Base-by-base conservation (phyloP, 2,113 vertebrate species). In the Xiphorhynchus elegans region DNA sequence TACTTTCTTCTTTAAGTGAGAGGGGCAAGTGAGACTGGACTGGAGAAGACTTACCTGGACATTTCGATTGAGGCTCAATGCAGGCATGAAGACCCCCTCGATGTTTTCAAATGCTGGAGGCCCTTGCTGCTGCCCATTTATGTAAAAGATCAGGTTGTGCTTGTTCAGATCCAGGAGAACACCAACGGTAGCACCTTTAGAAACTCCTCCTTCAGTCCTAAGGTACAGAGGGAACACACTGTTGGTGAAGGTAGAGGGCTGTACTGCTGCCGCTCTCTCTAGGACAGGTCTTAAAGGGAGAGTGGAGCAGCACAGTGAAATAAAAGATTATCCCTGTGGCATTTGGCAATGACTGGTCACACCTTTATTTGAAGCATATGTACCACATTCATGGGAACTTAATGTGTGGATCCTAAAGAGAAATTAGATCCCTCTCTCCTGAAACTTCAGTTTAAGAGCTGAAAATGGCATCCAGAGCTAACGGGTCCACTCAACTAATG, bases 61-160 rank as follows among this genome's bases (percentile, higher is more conserved):
- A 0, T 99, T 99, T 90, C 99, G 98, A 95, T 99, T 99, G 98
- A 99, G 99, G 98, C 99, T 99, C 89, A 99, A 76, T 1, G 99
- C 99, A 8, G 99, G 99, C 97, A 99, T 99, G 92, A 99, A 99
- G 86, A 99, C 99, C 0, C 99, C 99, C 0, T 99, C 99, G 59
- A 99, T 87, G 56, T 98, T 99, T 94, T 99, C 98, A 74, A 99
- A 99, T 2, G 99, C 99, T 11, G 99, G 98, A 18, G 99, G 99
- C 24, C 99, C 99, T 28, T 99, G 99, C 97, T 99, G 99, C 97
- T 99, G 97, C 84, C 99, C 99, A 46, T 99, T 99, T 96, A 99
- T 99, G 97, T 98, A 99, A 97, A 99, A 99, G 21, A 98, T 99
- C 95, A 99, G 95, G 3, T 98, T 99, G 97, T 98, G 99, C 94